Evolutionary conservation across 2,797 vertebrate species (phyloP), one percentile per base, ranked within the genome.

Genomic region (Heteromormyrus szaboi): DNA sequence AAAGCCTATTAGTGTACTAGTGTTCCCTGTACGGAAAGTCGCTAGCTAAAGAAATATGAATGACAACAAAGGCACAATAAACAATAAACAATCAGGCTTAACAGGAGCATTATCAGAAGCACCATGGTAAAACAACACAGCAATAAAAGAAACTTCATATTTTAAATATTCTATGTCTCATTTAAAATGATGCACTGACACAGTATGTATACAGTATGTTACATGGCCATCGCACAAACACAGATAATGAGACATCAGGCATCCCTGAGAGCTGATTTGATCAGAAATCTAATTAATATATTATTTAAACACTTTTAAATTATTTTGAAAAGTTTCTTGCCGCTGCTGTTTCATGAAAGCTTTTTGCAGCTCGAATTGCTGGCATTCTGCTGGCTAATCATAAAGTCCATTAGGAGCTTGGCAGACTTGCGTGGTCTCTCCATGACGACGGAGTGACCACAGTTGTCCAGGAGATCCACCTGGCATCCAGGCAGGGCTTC

Each of bases 351-450:
- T 96, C 92, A 96, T 59, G 93, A 97, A 81, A 93, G 92, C 92
- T 99, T 99, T 93, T 98, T 98, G 87, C 92, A 93, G 89, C 91
- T 94, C 88, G 96, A 95, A 48, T 90, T 93, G 54, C 89, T 91
- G 68, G 89, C 91, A 87, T 93, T 96, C 92, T 96, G 94, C 89
- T 97, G 93, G 4, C 92, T 92, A 0, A 93, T 92, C 90, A 97
- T 91, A 90, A 98, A 99, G 93, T 98, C 96, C 8, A 95, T 50
- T 1, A 99, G 93, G 91, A 99, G 96, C 87, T 95, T 96, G 46
- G 98, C 97, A 0, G 96, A 94, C 91, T 98, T 99, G 81, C 97
- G 95, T 1, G 98, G 98, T 46, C 96, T 94, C 92, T 99, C 98
- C 95, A 99, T 93, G 85, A 96, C 94, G 92, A 99, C 97, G 0